These are phyloP conservation scores for Alentia gelatinosa DNA, from an alignment of 2,888 invertebrate genomes.

Conservation along the genomic window DNA sequence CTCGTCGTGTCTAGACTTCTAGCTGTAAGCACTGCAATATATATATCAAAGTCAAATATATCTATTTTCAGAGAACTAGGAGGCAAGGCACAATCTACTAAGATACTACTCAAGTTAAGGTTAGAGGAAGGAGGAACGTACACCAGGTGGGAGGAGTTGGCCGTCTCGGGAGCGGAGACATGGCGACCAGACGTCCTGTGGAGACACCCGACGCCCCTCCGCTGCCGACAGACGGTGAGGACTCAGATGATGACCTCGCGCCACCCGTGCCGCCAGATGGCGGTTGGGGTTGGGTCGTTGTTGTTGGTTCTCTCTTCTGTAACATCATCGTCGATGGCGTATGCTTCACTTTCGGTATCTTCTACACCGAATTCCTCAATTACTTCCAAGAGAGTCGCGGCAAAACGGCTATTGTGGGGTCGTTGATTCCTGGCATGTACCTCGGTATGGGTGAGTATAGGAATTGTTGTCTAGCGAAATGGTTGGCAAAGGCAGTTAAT, in stretches of 20 bases:
- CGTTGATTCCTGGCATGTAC: conserved; percentile 93
- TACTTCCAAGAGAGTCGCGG: conserved; percentile 87
- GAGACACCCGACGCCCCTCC: background rate
- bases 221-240: background rate
- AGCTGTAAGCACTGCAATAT: too few species aligned
- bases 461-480: too few species aligned
- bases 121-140: too few species aligned
- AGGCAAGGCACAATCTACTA: too few species aligned
- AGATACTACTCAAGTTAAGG: too few species aligned
- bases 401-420: conserved; percentile 89
- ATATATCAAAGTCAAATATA: too few species aligned
- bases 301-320: conserved; percentile 61
- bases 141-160: too few species aligned
- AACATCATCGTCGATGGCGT: conserved; percentile 87
- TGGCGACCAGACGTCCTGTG: too few species aligned
- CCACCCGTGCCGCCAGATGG: conserved; percentile 58
- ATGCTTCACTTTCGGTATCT: conserved; percentile 90
- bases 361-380: conserved; percentile 85
- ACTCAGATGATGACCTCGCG: background rate
- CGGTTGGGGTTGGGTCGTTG: conserved; percentile 59
- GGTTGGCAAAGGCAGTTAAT: too few species aligned
- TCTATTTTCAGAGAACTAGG: too few species aligned
- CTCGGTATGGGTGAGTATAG: conserved; percentile 89
- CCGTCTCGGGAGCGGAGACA: too few species aligned
- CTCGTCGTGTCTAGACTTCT: too few species aligned